Conservation (phyloP, 1,140 invertebrate species). For the Aphaenogaster rudis region DNA sequence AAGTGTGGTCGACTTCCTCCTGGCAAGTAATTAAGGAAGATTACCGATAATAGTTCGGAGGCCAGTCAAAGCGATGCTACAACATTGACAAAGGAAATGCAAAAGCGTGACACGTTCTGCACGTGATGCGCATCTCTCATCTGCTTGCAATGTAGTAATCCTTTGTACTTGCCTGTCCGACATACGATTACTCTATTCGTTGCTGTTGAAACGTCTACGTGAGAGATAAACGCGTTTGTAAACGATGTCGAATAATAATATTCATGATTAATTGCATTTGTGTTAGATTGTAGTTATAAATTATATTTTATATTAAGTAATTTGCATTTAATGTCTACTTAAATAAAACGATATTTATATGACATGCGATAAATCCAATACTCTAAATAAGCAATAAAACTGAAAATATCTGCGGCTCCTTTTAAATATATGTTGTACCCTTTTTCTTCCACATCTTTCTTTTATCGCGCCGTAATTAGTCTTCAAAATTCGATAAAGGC, state of each 20-base stretch:
- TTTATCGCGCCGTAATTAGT: neutral
- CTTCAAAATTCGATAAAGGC: neutral
- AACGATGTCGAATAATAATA: constrained; percentile 20
- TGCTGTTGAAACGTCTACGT: constrained; percentile 14
- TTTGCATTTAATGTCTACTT: neutral
- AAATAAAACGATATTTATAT: neutral
- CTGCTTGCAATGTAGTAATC: constrained; percentile 24
- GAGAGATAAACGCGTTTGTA: constrained; percentile 36
- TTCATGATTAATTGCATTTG: constrained; percentile 4
- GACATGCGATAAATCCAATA: neutral
- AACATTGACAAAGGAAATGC: constrained; percentile 54
- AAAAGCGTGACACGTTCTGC: constrained; percentile 42
- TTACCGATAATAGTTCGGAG: constrained; percentile 44
- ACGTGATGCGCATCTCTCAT: constrained; percentile 50
- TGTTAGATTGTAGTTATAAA: neutral
- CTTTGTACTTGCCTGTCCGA: constrained; percentile 48
- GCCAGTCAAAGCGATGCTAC: constrained; percentile 19
- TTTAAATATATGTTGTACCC: neutral
- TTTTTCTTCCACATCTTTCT: neutral
- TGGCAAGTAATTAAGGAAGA: constrained; percentile 29
- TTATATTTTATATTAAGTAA: neutral
- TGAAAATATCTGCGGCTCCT: neutral
- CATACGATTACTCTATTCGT: constrained; percentile 42
- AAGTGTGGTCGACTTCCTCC: neutral
- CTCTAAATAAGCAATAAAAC: neutral